Base-by-base conservation (phyloP, 2,888 invertebrate species). In the Gari tellinella region DNA sequence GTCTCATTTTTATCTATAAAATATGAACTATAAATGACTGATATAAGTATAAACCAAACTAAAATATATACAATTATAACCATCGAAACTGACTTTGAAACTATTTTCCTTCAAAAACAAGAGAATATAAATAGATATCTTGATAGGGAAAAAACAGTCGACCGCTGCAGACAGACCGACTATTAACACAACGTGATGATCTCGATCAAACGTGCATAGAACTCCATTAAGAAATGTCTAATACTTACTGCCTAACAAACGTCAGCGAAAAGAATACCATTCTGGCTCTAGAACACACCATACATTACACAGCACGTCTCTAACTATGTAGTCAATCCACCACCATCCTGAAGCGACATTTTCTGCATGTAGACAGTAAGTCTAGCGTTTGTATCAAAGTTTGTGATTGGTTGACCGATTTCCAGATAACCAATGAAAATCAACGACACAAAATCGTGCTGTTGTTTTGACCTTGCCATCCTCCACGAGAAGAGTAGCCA, bases 211-310 rank as follows among this genome's bases (percentile, higher is more conserved):
- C n/a, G n/a, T n/a, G n/a, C n/a, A n/a, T n/a, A n/a, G n/a, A n/a
- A n/a, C n/a, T n/a, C n/a, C n/a, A n/a, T n/a, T n/a, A n/a, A n/a
- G n/a, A n/a, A n/a, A n/a, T n/a, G n/a, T n/a, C n/a, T n/a, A 43
- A 2, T 40, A 86, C 84, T 80, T 85, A 87, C 87, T 87, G 87
- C 70, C 87, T 72, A 31, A 87, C 83, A 48, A 87, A 67, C 17
- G 87, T 86, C 17, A 87, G 64, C 49, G 85, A 82, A 72, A 87
- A 87, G 52, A 82, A 72, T 62, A 82, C 81, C 87, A 87, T 87
- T 51, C 41, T 80, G 23, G 37, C 45, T 60, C 52, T 31, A 7
- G 4, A 7, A 31, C 31, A 31, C 31, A 31, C 31, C 31, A 31
- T 31, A 31, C 31, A 31, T 31, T 7, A 31, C 51, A 51, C 26